phyloP scores from a whole-genome alignment of 2,113 vertebrate genomes.

The Sprattus sprattus region DNA sequence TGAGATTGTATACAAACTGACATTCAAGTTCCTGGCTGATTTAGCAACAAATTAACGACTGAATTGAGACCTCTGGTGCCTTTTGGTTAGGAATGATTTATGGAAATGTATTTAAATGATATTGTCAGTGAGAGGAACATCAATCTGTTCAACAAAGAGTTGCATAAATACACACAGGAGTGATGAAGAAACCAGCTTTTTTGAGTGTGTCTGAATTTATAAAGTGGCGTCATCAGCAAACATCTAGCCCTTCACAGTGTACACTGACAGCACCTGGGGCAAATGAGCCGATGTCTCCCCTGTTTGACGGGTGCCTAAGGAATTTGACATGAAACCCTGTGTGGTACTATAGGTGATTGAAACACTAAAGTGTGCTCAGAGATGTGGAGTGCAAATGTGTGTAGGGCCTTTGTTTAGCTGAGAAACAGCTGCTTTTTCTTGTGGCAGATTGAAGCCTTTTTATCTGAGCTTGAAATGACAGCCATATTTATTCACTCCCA shows the following conservation, averaged over 20 bases:
- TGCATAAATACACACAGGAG: background rate
- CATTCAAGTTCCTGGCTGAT: background rate
- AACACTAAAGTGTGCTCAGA: background rate
- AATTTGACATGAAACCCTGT: background rate
- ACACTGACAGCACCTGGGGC: background rate
- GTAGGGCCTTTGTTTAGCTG: background rate
- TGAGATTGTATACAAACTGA: background rate
- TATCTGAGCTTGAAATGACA: background rate
- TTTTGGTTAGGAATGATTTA: background rate
- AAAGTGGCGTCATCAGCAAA: background rate
- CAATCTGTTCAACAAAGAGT: background rate
- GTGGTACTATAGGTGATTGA: background rate
- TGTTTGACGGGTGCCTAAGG: background rate
- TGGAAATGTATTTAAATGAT: background rate
- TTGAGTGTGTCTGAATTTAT: background rate
- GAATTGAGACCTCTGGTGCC: background rate
- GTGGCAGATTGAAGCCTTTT: background rate
- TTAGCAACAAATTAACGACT: background rate
- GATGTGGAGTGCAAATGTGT: background rate
- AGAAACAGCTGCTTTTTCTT: background rate
- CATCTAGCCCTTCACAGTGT: background rate
- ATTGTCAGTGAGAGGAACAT: too few species aligned
- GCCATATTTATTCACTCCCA: constrained; percentile 10
- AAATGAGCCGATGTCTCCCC: background rate
- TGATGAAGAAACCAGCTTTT: background rate